Percentiles rank a stretch among this genome's conserved stretches.
phyloP scores from a whole-genome alignment of 2,113 vertebrate species.

The Sylvia atricapilla region DNA sequence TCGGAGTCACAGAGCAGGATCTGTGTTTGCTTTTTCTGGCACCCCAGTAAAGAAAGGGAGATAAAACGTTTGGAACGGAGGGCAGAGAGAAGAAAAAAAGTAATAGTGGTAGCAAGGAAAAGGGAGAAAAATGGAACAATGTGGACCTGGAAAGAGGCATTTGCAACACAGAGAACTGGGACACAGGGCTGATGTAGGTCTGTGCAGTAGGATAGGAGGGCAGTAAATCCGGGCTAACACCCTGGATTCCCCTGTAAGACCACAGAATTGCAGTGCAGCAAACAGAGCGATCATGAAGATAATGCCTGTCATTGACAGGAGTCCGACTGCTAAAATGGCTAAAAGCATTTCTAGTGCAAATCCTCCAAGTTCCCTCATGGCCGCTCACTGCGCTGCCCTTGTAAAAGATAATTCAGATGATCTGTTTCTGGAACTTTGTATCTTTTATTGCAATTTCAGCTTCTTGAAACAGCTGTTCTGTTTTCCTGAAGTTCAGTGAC shows the following conservation, averaged over 20 bases:
- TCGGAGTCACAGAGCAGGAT: not conserved
- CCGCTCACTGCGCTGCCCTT: not conserved
- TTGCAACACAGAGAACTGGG: not conserved
- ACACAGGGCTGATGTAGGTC: not conserved
- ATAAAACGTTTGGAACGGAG: not conserved
- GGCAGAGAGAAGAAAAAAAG: not conserved
- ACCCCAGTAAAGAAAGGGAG: not conserved
- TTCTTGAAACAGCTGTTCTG: not conserved
- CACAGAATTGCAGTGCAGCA: not conserved
- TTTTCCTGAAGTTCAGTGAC: not conserved
- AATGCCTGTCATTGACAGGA: not conserved
- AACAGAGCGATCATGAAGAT: not conserved
- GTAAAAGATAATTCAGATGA: not conserved
- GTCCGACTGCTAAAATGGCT: not conserved
- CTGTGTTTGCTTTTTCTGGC: not conserved
- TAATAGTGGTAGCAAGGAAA: not conserved
- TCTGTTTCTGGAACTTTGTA: not conserved
- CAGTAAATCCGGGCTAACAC: constrained; percentile 22
- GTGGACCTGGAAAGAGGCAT: not conserved
- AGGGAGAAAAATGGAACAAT: not conserved
- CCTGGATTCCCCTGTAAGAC: not conserved
- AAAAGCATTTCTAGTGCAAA: not conserved
- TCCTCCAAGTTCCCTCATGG: not conserved
- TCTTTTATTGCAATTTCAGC: not conserved
- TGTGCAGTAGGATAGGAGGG: not conserved